Evolutionary conservation across 1,140 invertebrate genomes (phyloP).

Genomic region (Plutomurus gul): DNA sequence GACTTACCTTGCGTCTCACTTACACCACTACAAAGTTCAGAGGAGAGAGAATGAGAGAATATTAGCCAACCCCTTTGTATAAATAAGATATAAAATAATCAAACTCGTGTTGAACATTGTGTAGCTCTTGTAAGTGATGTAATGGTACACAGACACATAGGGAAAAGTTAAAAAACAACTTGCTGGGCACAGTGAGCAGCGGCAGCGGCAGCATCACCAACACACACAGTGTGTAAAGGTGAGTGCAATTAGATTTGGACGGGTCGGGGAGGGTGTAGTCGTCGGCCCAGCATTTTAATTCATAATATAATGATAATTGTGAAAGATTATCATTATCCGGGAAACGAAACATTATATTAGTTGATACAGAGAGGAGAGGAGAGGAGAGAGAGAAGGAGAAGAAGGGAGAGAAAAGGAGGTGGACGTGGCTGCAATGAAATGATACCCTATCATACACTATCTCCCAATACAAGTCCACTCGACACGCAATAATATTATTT

Average conservation of each 20-base stretch:
- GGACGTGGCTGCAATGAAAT: background rate
- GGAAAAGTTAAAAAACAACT: background rate
- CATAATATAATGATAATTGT: background rate
- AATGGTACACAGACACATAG: no score
- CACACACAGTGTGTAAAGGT: background rate
- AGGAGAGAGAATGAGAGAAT: background rate
- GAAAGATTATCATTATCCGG: conserved; percentile 24
- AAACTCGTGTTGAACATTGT: background rate
- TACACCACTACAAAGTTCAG: background rate
- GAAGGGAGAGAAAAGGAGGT: background rate
- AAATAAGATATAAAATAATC: background rate
- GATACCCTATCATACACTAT: background rate
- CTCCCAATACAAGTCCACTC: background rate
- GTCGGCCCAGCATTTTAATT: conserved; percentile 5
- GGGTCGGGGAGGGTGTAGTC: background rate
- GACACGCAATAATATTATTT: background rate
- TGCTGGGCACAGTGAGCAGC: no score
- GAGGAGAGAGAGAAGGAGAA: background rate
- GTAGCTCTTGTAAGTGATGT: no score
- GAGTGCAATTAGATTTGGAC: background rate
- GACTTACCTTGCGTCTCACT: no score
- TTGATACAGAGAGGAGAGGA: no score
- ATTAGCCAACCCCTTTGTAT: no score
- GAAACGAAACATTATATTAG: background rate
- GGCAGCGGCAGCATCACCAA: background rate